Base-by-base conservation (phyloP, 92 coral and sea anemone species). In the Actinernus sp. region DNA sequence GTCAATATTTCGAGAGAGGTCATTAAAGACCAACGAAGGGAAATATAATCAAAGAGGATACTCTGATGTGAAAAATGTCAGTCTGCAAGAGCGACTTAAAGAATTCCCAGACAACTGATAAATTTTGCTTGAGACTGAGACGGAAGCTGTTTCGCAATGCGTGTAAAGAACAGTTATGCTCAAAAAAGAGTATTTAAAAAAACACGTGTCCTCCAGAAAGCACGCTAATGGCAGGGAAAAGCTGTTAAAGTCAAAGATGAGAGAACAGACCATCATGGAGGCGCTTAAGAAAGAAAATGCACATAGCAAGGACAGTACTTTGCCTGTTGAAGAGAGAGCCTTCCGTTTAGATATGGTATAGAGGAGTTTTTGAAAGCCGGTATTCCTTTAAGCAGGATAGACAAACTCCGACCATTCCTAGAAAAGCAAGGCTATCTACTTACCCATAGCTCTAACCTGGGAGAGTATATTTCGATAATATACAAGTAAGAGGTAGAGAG, bases 31-130 rank as follows among this genome's bases (percentile, higher is more conserved):
- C 49, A 75, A 75, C 52, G 55, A 61, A 19, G 61, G 75, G 56
- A 65, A 64, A 65, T 77, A 65, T 55, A 77, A 66, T 41, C 67
- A 77, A 65, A 76, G 68, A 66, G 68, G 76, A 51, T 45, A 44
- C 55, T 65, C 68, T 51, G 84, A 57, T 76, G 50, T 61, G 65
- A 65, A 76, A 54, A 76, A 76, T 68, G 47, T 55, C 45, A 56
- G 68, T 65, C 68, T 29, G 28, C 68, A 49, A 47, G 84, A 57
- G 34, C 76, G 76, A 68, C 58, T 78, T 62, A 28, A 58, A 68
- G 55, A 78, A 78, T 78, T 68, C 41, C n/a, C n/a, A n/a, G n/a
- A n/a, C n/a, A n/a, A n/a, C n/a, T n/a, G n/a, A 72, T n/a, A n/a
- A n/a, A n/a, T n/a, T n/a, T n/a, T n/a, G n/a, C n/a, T n/a, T n/a